Evolutionary conservation across 2,888 invertebrate species (phyloP).

Genomic region (Hyalella azteca): DNA sequence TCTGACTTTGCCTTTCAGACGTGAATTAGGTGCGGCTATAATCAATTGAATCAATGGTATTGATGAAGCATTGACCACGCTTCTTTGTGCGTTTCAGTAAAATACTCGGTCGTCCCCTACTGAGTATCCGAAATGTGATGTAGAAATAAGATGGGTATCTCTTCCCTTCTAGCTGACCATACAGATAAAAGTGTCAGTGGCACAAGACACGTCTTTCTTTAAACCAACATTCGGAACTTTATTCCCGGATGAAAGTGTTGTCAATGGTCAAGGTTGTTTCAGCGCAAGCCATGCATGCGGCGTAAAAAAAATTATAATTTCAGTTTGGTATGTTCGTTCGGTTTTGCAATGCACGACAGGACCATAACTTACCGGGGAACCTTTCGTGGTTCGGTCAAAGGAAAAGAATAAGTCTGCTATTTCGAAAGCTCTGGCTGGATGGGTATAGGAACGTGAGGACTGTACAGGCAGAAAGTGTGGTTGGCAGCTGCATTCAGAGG

Average conservation of each 20-base stretch:
- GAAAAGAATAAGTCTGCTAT: conserved; percentile 3
- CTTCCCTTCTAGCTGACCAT: too few relatives aligned
- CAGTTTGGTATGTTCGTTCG: too few relatives aligned
- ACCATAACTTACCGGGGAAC: not conserved
- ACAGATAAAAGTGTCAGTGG: too few relatives aligned
- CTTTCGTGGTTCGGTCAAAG: not conserved
- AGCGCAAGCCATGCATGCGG: too few relatives aligned
- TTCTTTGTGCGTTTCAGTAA: not conserved
- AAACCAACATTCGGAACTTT: too few relatives aligned
- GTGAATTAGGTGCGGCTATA: conserved; percentile 23
- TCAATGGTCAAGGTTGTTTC: too few relatives aligned
- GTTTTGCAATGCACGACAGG: not conserved
- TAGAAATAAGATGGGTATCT: too few relatives aligned
- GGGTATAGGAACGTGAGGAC: conserved; percentile 1
- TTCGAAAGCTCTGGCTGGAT: conserved; percentile 13
- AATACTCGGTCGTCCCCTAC: too few relatives aligned
- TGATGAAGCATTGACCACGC: not conserved
- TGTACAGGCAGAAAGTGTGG: conserved; percentile 16
- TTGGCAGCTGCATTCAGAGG: not conserved
- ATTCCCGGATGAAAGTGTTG: too few relatives aligned
- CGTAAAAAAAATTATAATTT: too few relatives aligned
- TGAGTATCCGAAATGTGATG: too few relatives aligned
- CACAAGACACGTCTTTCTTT: too few relatives aligned
- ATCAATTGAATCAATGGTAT: conserved; percentile 30
- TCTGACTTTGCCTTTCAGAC: conserved; percentile 20